phyloP scores from a whole-genome alignment of 2,113 vertebrate species.

The Gallinago jamesoni region DNA sequence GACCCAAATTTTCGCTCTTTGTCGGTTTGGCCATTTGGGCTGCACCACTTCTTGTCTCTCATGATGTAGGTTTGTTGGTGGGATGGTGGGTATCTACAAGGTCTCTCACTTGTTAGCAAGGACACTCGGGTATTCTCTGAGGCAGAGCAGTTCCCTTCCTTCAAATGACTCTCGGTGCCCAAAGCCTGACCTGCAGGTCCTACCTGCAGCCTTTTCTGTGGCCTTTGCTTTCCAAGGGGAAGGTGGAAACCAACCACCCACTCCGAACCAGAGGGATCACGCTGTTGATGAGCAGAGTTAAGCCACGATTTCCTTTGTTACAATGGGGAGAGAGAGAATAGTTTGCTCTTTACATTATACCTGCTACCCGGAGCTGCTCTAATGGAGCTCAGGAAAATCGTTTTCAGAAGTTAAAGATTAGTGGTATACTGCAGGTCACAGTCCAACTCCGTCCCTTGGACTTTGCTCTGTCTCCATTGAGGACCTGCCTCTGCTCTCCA shows the following conservation, averaged over 20 bases:
- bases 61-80: neutral
- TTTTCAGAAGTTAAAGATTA: neutral
- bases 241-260: neutral
- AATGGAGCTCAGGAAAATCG: neutral
- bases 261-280: neutral
- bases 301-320: neutral
- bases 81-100: neutral
- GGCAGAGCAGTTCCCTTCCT: neutral
- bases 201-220: neutral
- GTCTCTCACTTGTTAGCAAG: neutral
- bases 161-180: neutral
- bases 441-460: neutral
- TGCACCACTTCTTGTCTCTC: neutral
- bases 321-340: neutral
- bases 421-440: neutral
- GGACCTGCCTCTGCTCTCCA: neutral
- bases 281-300: neutral
- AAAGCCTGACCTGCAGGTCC: neutral
- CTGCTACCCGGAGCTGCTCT: neutral
- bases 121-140: neutral
- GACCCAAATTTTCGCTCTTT: neutral
- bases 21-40: neutral
- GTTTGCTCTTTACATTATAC: rapidly evolving
- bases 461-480: neutral
- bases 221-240: neutral